Percentiles rank a stretch among this genome's conserved stretches.
These are phyloP conservation scores for Acrocephalus kingi DNA, from an alignment of 2,113 vertebrate species.

Conservation along the genomic window DNA sequence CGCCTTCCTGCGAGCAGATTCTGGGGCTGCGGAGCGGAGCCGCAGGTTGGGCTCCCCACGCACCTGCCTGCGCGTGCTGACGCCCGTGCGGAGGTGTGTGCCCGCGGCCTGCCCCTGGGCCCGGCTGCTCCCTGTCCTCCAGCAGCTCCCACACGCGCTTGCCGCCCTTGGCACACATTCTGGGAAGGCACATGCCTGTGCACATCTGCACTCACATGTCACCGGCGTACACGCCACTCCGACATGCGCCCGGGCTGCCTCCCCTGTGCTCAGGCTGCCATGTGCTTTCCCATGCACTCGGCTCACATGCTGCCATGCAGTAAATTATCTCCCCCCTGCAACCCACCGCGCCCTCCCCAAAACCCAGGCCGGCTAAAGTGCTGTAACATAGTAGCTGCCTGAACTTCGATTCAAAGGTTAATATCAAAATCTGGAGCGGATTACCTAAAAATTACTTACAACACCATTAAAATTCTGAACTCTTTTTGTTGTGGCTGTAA, in stretches of 20 bases:
- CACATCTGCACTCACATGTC: not conserved
- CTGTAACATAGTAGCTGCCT: conserved; percentile 87
- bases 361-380: conserved; percentile 53
- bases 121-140: not conserved
- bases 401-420: conserved; percentile 93
- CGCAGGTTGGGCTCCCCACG: not conserved
- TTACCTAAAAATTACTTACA: conserved; percentile 97
- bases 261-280: not conserved
- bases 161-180: not conserved
- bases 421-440: conserved; percentile 88
- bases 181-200: not conserved
- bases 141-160: not conserved
- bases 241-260: not conserved
- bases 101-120: not conserved
- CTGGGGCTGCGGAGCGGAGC: accelerated
- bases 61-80: not conserved
- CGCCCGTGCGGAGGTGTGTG: not conserved
- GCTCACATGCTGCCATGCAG: not conserved
- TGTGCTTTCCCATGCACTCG: not conserved
- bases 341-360: not conserved
- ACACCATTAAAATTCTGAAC: conserved; percentile 89
- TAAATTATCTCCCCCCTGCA: not conserved
- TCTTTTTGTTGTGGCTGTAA: conserved; percentile 93
- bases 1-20: accelerated
- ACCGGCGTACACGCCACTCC: not conserved